phyloP scores from a whole-genome alignment of 2,888 invertebrate species.

The Pheosia gnoma region DNA sequence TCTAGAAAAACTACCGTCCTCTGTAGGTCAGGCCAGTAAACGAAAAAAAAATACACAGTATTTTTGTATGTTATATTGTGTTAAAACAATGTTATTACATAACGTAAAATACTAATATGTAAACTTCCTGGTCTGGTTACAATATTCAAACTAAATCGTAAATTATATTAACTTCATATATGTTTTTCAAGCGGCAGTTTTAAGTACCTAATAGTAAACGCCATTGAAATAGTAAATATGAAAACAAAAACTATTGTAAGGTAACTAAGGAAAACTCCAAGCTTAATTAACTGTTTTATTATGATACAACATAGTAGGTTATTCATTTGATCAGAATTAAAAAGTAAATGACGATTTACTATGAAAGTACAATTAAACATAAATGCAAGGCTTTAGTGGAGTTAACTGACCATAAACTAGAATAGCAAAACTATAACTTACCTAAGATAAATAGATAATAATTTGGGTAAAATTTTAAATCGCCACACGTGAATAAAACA shows the following conservation, averaged over 20 bases:
- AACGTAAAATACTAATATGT: constrained; percentile 15
- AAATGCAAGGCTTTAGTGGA: constrained; percentile 25
- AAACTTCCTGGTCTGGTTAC: not conserved
- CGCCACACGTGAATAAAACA: not conserved
- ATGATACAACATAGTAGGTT: too few relatives aligned
- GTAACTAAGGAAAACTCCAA: too few relatives aligned
- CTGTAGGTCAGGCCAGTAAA: too few relatives aligned
- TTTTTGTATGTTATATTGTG: constrained; percentile 19
- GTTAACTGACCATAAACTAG: constrained; percentile 3
- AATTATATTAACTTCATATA: not conserved
- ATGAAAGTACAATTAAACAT: constrained; percentile 10
- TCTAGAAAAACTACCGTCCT: too few relatives aligned
- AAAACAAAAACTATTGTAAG: too few relatives aligned
- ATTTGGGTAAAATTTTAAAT: not conserved
- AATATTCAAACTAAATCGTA: not conserved
- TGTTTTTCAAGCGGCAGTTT: not conserved
- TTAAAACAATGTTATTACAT: constrained; percentile 27
- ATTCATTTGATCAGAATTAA: not conserved
- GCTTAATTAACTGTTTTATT: too few relatives aligned
- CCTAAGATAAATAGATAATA: not conserved
- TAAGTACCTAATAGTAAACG: too few relatives aligned
- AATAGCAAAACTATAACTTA: not conserved
- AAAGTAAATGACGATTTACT: not conserved
- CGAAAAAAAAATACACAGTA: not conserved
- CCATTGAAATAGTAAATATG: too few relatives aligned